Conservation (phyloP, 1,140 invertebrate species). For the Bombus impatiens region DNA sequence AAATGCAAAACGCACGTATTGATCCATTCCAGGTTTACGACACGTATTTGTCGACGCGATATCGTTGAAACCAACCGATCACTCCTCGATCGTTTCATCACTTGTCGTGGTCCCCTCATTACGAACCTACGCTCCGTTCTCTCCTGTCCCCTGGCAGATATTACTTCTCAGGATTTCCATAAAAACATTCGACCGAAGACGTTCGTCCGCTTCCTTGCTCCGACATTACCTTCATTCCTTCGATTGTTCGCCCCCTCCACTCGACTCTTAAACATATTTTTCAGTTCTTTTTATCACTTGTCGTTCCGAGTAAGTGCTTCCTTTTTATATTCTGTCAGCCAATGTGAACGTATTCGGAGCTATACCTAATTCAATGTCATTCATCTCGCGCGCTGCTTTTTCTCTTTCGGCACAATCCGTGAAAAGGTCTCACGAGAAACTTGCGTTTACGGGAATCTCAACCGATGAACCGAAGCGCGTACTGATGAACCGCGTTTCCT, state of each 20-base stretch:
- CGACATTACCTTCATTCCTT: not conserved
- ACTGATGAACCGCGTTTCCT: slow-evolving; percentile 74
- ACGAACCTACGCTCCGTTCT: slow-evolving; percentile 40
- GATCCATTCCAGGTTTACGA: not conserved
- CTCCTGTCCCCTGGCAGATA: slow-evolving; percentile 63
- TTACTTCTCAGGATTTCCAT: slow-evolving; percentile 78
- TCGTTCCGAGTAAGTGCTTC: slow-evolving; percentile 63
- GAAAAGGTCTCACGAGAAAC: slow-evolving; percentile 6
- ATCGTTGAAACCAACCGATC: slow-evolving; percentile 60
- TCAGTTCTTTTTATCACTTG: slow-evolving; percentile 71
- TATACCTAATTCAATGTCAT: slow-evolving; percentile 75
- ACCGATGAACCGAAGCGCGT: slow-evolving; percentile 64
- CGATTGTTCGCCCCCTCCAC: not conserved
- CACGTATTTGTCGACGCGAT: too few species aligned
- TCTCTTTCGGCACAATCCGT: slow-evolving; percentile 25
- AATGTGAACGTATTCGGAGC: slow-evolving; percentile 70
- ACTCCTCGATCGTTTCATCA: slow-evolving; percentile 68
- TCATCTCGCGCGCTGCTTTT: slow-evolving; percentile 47
- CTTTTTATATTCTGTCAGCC: slow-evolving; percentile 59
- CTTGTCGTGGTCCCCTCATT: slow-evolving; percentile 65
- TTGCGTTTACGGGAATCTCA: slow-evolving; percentile 66
- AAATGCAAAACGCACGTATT: too few species aligned
- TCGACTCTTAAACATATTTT: slow-evolving; percentile 73
- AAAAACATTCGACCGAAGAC: slow-evolving; percentile 73
- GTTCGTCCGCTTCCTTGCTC: slow-evolving; percentile 32